These are phyloP conservation scores for Platysteira castanea DNA, from an alignment of 2,113 vertebrate genomes.

Conservation along the genomic window DNA sequence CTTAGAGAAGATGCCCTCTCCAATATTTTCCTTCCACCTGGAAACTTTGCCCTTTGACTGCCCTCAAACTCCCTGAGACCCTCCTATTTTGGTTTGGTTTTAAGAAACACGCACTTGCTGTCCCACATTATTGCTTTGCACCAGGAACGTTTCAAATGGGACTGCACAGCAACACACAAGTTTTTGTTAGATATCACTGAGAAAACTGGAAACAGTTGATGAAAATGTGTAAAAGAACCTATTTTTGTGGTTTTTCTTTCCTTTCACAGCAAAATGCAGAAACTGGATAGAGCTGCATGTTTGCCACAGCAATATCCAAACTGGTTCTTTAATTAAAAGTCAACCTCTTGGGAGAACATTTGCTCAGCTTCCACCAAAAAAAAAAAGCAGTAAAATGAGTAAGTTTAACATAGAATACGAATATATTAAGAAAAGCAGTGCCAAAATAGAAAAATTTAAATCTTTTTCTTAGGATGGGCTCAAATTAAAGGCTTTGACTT, in stretches of 20 bases:
- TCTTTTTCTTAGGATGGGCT: background rate
- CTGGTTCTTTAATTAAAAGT: slow-evolving; percentile 48
- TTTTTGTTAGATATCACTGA: background rate
- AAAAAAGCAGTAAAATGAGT: background rate
- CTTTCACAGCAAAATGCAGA: background rate
- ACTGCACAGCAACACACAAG: background rate
- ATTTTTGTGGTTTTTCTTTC: background rate
- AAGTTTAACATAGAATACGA: slow-evolving; percentile 10
- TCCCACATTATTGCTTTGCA: background rate
- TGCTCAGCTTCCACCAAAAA: background rate
- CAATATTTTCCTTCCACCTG: background rate
- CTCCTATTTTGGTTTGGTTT: background rate
- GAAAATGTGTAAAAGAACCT: background rate
- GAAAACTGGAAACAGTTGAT: background rate
- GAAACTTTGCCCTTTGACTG: background rate
- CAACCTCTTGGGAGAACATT: background rate
- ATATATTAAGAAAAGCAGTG: slow-evolving; percentile 20
- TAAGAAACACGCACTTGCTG: background rate
- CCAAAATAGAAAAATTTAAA: background rate
- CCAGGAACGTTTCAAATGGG: background rate
- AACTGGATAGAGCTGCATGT: background rate
- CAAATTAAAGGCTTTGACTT: background rate
- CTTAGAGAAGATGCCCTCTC: background rate
- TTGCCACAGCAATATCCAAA: slow-evolving; percentile 30
- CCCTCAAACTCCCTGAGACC: background rate